These are phyloP conservation scores for Drosophila neonasuta DNA, from an alignment of 2,888 invertebrate genomes.

Conservation along the genomic window DNA sequence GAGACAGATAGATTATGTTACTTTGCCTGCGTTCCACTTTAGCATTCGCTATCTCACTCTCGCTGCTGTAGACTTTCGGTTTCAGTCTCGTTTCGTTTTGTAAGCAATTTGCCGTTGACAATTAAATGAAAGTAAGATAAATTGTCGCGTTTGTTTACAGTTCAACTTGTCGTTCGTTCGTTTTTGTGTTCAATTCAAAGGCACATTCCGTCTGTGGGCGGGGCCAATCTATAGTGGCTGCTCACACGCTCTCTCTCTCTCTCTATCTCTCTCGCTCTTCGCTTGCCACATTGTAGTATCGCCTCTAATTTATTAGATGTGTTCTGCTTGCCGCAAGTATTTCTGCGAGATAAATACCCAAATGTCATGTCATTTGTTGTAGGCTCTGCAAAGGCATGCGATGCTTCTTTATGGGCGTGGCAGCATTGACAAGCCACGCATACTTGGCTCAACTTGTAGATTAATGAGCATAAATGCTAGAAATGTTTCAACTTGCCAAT, in stretches of 20 bases:
- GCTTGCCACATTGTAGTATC: constrained; percentile 49
- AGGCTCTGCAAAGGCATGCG: constrained; percentile 17
- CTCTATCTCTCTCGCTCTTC: not conserved
- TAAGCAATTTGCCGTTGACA: constrained; percentile 75
- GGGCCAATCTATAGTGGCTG: constrained; percentile 55
- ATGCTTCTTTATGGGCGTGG: constrained; percentile 13
- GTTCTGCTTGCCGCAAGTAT: constrained; percentile 64
- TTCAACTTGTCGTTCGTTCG: constrained; percentile 67
- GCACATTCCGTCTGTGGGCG: constrained; percentile 22
- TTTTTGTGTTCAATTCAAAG: constrained; percentile 62
- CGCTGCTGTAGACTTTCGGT: constrained; percentile 27
- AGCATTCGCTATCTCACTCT: constrained; percentile 32
- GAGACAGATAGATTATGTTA: constrained; percentile 37
- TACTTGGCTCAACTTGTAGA: constrained; percentile 22
- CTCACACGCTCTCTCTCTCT: not conserved
- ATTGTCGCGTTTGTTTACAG: constrained; percentile 78
- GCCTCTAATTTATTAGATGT: constrained; percentile 64
- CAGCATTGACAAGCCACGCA: constrained; percentile 24
- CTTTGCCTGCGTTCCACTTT: constrained; percentile 43
- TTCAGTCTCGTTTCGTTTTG: constrained; percentile 52
- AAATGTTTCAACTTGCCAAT: not conserved
- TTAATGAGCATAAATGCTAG: constrained; percentile 19
- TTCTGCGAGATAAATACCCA: constrained; percentile 67
- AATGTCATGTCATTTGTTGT: constrained; percentile 70
- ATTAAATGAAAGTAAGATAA: constrained; percentile 79